Conservation (phyloP, 92 coral and sea anemone species). For the Galaxea fascicularis region DNA sequence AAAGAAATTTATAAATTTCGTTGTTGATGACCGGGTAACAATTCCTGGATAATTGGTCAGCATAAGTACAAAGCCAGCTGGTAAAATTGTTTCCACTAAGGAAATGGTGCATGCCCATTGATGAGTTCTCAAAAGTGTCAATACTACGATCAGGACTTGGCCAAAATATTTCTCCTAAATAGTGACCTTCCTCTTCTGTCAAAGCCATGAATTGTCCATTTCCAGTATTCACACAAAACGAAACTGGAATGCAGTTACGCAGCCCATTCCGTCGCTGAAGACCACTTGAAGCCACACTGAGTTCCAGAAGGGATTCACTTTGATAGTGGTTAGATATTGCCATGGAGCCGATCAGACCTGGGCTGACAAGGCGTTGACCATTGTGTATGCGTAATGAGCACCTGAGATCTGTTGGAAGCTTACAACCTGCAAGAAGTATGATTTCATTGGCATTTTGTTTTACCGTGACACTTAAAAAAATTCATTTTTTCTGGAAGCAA, state of each 20-base stretch:
- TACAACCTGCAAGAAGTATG: slow-evolving; percentile 61
- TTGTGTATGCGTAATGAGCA: slow-evolving; percentile 94
- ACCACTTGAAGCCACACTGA: slow-evolving; percentile 74
- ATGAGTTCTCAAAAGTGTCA: slow-evolving; percentile 63
- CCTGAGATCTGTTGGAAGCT: slow-evolving; percentile 86
- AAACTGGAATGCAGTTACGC: slow-evolving; percentile 83
- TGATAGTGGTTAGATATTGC: slow-evolving; percentile 90
- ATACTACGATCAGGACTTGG: slow-evolving; percentile 84
- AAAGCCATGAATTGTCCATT: slow-evolving; percentile 97
- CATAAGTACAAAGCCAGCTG: slow-evolving; percentile 85
- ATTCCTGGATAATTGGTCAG: slow-evolving; percentile 76
- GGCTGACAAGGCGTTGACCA: slow-evolving; percentile 91
- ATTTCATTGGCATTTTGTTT: not conserved
- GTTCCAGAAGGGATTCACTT: slow-evolving; percentile 92
- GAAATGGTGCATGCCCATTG: slow-evolving; percentile 85
- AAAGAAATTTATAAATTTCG: slow-evolving; percentile 89
- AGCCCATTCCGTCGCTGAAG: slow-evolving; percentile 83
- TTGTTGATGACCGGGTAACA: slow-evolving; percentile 79
- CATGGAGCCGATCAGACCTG: slow-evolving; percentile 95
- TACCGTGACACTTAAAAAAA: not conserved
- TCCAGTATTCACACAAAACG: slow-evolving; percentile 90
- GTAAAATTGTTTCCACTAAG: slow-evolving; percentile 79
- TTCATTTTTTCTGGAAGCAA: too few relatives aligned
- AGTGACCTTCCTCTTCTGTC: slow-evolving; percentile 87
- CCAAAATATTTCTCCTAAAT: slow-evolving; percentile 91